These are phyloP conservation scores for Artemia sinica DNA, from an alignment of 2,888 invertebrate species.

Conservation along the genomic window DNA sequence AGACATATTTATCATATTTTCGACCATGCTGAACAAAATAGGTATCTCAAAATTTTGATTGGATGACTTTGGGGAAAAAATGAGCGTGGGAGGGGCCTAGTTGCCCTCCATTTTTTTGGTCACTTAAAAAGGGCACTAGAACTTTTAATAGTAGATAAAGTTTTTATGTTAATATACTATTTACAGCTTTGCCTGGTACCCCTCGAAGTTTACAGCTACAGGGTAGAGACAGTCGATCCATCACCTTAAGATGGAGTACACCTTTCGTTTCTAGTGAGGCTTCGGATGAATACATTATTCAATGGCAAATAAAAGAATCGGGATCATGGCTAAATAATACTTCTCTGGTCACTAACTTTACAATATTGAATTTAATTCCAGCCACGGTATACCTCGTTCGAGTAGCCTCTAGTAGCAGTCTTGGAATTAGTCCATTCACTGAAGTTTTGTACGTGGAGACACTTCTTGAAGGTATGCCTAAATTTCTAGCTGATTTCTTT, in stretches of 20 bases:
- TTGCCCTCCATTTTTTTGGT: too few species aligned
- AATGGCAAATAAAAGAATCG: background rate
- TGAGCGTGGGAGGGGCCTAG: too few species aligned
- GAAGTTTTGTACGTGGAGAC: background rate
- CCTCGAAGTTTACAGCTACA: background rate
- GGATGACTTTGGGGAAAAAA: too few species aligned
- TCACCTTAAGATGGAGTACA: background rate
- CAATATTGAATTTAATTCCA: background rate
- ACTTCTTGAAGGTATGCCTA: background rate
- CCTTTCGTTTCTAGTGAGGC: constrained; percentile 3
- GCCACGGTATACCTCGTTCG: background rate
- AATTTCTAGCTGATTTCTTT: too few species aligned
- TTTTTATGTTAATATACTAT: too few species aligned
- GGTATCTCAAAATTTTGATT: too few species aligned
- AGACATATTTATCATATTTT: too few species aligned
- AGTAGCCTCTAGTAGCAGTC: background rate
- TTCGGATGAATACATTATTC: constrained; percentile 2
- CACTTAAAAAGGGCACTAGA: too few species aligned
- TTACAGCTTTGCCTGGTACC: background rate
- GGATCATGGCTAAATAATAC: background rate
- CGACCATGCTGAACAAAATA: too few species aligned
- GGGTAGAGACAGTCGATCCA: background rate
- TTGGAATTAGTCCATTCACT: background rate
- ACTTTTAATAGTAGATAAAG: too few species aligned
- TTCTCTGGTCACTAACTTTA: background rate